Evolutionary conservation across 2,797 vertebrate genomes (phyloP), one percentile per base, ranked within the genome.

Genomic region (Champsocephalus esox): DNA sequence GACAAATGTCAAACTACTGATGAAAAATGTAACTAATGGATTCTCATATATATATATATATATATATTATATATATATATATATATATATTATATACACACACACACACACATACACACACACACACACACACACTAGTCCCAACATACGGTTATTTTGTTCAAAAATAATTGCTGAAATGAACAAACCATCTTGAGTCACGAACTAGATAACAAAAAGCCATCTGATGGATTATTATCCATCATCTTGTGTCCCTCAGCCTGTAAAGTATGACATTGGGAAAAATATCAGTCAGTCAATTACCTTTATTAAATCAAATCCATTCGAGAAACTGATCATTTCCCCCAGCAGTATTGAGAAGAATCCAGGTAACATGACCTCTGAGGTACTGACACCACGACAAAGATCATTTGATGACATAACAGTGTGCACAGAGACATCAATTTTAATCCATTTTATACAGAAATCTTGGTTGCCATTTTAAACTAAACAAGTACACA

Each of bases 281-380:
- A 9, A 49, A 19, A 54, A 70, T 68, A 61, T 12, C 13, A 75
- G 61, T 66, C 13, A 75, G 58, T 66, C 44, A 62, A 46, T 65
- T 54, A 41, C 59, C 73, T 92, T 89, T 91, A 93, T 92, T 92
- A 44, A 83, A 84, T 66, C 50, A 75, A 82, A 78, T 19, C 43
- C 19, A 70, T 66, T 59, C 0, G 73, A 75, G 32, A 50, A 82
- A 82, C 62, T 45, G 13, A 69, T 46, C 12, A 51, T 72, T 69
- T 67, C 48, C 50, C 21, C 12, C 45, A 70, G 50, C n/a, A 83
- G 60, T 52, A 79, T 10, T 38, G 54, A 83, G 49, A 65, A 70
- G 9, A 80, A 72, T 81, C 70, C 76, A 81, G 70, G 76, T 64
- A 63, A 57, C 50, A 79, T 66, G 14, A 77, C 61, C 73, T 72